Evolutionary conservation across 2,888 invertebrate genomes (phyloP), one percentile per base, ranked within the genome.

Genomic region (Nematopogon swammerdamellus): DNA sequence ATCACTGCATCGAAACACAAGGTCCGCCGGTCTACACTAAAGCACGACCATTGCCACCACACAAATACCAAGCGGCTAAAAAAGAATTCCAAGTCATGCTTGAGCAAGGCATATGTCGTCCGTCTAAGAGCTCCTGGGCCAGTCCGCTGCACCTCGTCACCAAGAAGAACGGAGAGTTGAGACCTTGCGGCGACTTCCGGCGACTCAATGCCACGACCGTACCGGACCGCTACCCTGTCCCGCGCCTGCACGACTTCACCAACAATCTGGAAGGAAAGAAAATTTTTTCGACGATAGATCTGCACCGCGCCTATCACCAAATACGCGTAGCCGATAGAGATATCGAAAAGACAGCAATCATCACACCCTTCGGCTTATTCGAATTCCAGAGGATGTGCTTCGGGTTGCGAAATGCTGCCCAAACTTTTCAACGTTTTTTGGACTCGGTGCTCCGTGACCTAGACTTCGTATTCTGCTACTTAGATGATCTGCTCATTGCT

Each of bases 291-390:
- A 53, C 48, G 5, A 52, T 68, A 1, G 66, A 68, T 54, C 54
- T 68, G 18, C 53, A 56, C 3, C 49, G 57, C 17, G 67, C 66
- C 0, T 70, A 62, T 49, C 59, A 64, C 49, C 63, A 62, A 29
- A 65, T 73, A 11, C 62, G 63, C 1, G 57, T 71, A 1, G 53
- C 53, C 1, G 44, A 50, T 6, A 58, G 55, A 4, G 67, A 68
- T 54, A 55, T 67, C 4, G 56, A 51, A 1, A 68, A 72, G 52
- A 69, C 69, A 0, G 68, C 64, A 0, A 58, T 65, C 1, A 61
- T 54, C 1, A 65, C 65, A 1, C 62, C 63, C 0, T 62, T 63
- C 49, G 63, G 64, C 0, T 49, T 63, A 0, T 65, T 55, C 46
- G 65, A 68, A 49, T 65, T 58, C 30, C 18, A 51, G 1, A 19